Evolutionary conservation across 2,888 invertebrate species (phyloP).

Genomic region (Ormyrus thymus): DNA sequence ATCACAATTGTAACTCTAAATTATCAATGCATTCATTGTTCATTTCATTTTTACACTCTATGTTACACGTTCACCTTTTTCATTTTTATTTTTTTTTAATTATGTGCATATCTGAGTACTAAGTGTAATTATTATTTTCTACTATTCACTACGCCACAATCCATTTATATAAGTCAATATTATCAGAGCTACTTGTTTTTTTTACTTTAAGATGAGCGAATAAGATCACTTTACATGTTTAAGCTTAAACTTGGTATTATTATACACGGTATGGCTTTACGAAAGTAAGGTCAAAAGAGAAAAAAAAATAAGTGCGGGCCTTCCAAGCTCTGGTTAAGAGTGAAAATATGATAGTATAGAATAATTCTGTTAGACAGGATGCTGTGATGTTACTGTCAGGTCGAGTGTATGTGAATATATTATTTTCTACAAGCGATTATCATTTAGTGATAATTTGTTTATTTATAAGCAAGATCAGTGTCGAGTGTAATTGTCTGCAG

Average conservation of each 20-base stretch:
- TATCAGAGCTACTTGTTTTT: conserved; percentile 29
- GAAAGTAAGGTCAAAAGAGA: conserved; percentile 21
- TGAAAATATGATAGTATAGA: conserved; percentile 52
- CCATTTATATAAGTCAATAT: conserved; percentile 26
- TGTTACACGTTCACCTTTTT: conserved; percentile 24
- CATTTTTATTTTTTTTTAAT: conserved; percentile 35
- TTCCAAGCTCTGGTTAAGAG: conserved; percentile 53
- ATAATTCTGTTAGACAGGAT: conserved; percentile 58
- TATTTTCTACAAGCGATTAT: conserved; percentile 54
- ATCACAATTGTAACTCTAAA: conserved; percentile 2
- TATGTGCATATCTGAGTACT: conserved; percentile 17
- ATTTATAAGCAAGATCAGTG: conserved; percentile 52
- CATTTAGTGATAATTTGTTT: conserved; percentile 51
- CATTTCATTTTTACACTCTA: conserved; percentile 39
- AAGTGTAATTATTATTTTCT: conserved; percentile 29
- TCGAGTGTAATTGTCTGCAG: conserved; percentile 48
- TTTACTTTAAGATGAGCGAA: conserved; percentile 8
- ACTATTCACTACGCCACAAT: conserved; percentile 25
- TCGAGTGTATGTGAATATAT: conserved; percentile 53
- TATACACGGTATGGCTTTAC: conserved; percentile 17
- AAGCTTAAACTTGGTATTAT: conserved; percentile 47
- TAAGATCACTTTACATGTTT: conserved; percentile 49
- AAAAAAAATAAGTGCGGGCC: conserved; percentile 47
- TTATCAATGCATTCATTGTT: conserved; percentile 23
- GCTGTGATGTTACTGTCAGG: conserved; percentile 57